phyloP scores from a whole-genome alignment of 2,113 vertebrate genomes.

The Paradisaea rubra region DNA sequence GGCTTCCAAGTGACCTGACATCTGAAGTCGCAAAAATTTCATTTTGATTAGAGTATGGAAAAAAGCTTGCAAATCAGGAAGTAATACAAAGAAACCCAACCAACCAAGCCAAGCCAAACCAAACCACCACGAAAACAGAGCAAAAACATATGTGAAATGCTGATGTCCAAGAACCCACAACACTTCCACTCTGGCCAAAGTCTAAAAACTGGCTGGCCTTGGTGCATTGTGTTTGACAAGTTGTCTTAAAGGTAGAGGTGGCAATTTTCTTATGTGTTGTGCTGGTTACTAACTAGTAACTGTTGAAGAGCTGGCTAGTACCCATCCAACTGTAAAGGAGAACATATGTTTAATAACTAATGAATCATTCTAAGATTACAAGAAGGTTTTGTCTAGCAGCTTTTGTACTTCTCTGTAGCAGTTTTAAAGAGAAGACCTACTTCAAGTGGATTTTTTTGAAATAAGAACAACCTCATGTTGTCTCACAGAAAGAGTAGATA shows the following conservation, averaged over 20 bases:
- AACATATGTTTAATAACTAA: not conserved
- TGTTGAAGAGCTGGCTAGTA: not conserved
- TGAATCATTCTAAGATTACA: not conserved
- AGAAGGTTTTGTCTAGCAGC: not conserved
- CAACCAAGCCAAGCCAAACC: not conserved
- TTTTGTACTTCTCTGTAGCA: not conserved
- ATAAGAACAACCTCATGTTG: not conserved
- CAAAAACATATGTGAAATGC: not conserved
- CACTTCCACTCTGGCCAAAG: rapidly evolving
- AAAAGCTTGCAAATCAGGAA: not conserved
- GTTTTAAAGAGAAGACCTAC: not conserved
- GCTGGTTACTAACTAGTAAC: not conserved
- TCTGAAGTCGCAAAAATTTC: not conserved
- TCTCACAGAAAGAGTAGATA: not conserved
- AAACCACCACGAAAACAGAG: not conserved
- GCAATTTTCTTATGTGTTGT: not conserved
- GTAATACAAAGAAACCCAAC: not conserved
- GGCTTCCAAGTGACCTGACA: not conserved
- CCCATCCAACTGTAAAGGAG: not conserved
- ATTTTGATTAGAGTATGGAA: not conserved
- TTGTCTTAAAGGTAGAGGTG: not conserved
- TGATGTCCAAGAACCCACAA: not conserved
- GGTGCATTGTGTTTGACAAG: not conserved
- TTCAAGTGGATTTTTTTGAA: not conserved
- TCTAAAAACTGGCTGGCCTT: not conserved